phyloP scores from a whole-genome alignment of 2,888 invertebrate genomes.

The Operophtera brumata region DNA sequence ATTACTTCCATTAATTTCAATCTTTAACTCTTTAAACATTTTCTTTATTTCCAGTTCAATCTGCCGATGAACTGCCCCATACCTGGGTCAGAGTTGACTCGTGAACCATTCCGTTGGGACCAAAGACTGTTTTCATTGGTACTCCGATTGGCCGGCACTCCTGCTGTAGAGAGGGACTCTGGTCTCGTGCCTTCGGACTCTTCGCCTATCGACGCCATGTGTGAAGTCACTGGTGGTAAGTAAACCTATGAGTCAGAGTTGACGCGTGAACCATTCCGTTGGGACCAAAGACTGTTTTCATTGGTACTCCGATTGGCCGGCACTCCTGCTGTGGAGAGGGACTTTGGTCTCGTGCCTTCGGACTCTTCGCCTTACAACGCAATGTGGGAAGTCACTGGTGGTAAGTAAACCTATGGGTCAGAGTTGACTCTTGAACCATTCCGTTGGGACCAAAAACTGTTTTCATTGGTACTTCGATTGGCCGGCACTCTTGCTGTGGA shows the following conservation, averaged over 20 bases:
- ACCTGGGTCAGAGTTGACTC: conserved; percentile 97
- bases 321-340: conserved; percentile 92
- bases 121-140: conserved; percentile 98
- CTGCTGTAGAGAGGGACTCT: conserved; percentile 91
- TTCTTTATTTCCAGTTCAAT: conserved; percentile 82
- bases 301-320: conserved; percentile 95
- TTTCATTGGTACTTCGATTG: conserved; percentile 95
- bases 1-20: too few species aligned
- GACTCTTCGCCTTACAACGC: conserved; percentile 97
- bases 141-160: conserved; percentile 94
- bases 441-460: conserved; percentile 99
- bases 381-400: conserved; percentile 99
- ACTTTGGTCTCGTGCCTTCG: conserved; percentile 93
- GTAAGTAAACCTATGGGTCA: conserved; percentile 85
- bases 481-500: conserved; percentile 95
- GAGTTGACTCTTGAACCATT: conserved; percentile 99
- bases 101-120: conserved; percentile 99
- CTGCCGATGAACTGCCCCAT: conserved; percentile 96
- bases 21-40: neutral
- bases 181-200: conserved; percentile 95
- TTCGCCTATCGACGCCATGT: conserved; percentile 98
- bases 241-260: conserved; percentile 89
- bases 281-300: conserved; percentile 99
- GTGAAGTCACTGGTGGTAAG: conserved; percentile 97
- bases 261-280: conserved; percentile 98